Conservation (phyloP, 1,140 invertebrate genomes). For the Pseudomyrmex cubaensis region DNA sequence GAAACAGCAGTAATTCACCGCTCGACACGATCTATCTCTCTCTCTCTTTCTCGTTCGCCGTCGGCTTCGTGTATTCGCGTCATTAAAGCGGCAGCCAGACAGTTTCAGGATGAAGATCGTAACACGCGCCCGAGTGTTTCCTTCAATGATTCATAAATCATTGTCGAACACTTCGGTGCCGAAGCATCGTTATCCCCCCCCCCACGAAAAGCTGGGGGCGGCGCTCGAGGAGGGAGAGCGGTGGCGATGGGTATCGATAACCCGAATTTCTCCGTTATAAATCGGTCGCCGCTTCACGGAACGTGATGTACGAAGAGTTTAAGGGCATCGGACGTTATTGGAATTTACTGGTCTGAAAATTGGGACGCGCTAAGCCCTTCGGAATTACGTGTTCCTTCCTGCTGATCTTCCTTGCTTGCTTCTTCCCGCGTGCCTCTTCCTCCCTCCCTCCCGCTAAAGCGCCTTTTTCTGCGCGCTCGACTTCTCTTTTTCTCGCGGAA, state of each 20-base stretch:
- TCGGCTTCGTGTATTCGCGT: slow-evolving; percentile 28
- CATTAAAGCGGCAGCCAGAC: slow-evolving; percentile 25
- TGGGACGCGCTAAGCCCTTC: slow-evolving; percentile 77
- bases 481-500: slow-evolving; percentile 55
- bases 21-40: neutral
- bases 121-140: neutral
- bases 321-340: slow-evolving; percentile 79
- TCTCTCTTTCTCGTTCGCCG: neutral
- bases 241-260: slow-evolving; percentile 76
- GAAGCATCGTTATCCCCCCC: slow-evolving; percentile 24
- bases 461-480: slow-evolving; percentile 35
- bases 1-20: slow-evolving; percentile 13
- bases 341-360: slow-evolving; percentile 82
- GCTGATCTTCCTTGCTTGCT: slow-evolving; percentile 59
- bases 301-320: slow-evolving; percentile 78
- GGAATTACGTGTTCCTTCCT: slow-evolving; percentile 72
- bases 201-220: slow-evolving; percentile 25
- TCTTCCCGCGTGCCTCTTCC: slow-evolving; percentile 41
- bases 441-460: slow-evolving; percentile 46
- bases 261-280: slow-evolving; percentile 79
- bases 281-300: slow-evolving; percentile 67
- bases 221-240: neutral
- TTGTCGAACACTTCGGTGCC: slow-evolving; percentile 12
- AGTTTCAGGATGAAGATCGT: slow-evolving; percentile 22
- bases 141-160: slow-evolving; percentile 57